Evolutionary conservation across 2,888 invertebrate species (phyloP), one percentile per base, ranked within the genome.

Genomic region (Phaonia tiefii): DNA sequence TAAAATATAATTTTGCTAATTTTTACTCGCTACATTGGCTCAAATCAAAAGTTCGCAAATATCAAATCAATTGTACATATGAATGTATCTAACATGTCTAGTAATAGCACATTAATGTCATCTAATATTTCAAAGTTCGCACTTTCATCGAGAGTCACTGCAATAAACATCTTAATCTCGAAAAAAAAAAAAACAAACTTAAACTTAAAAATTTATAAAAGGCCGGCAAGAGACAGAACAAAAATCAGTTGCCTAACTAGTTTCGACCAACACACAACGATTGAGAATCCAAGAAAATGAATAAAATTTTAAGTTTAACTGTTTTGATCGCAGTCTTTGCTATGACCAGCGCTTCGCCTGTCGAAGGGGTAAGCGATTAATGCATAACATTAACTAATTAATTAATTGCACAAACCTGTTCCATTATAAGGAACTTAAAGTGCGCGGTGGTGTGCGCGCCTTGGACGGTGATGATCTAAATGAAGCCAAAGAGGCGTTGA

Each of bases 391-490:
- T 54, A 8, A 51, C 26, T 22, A 15, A n/a, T n/a, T 46, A 37
- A 17, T 13, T 49, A 5, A 11, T 67, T 31, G 15, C 31, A 31
- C 8, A n/a, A n/a, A n/a, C n/a, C 4, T 54, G 1, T 7, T 67
- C 49, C 46, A 22, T 20, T 13, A 10, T 31, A 46, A 58, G 49
- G 17, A 22, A 74, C 17, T 69, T 15, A 44, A 70, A 63, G 22
- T 63, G 1, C n/a, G 70, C 46, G 84, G 85, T 1, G 84, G 83
- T 15, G 65, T 46, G 1, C 54, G 7, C 7, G 39, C 37, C 1
- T 63, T 85, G 10, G 46, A 54, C 8, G 83, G 82, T 10, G 80
- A 82, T 7, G 82, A 78, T 0, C 37, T 85, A 1, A 73, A 79
- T 15, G 78, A 81, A 5, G 85, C 82, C 10, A 79, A 83, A 54